Base-by-base conservation (phyloP, 2,888 invertebrate species). In the Melitaea athalia region DNA sequence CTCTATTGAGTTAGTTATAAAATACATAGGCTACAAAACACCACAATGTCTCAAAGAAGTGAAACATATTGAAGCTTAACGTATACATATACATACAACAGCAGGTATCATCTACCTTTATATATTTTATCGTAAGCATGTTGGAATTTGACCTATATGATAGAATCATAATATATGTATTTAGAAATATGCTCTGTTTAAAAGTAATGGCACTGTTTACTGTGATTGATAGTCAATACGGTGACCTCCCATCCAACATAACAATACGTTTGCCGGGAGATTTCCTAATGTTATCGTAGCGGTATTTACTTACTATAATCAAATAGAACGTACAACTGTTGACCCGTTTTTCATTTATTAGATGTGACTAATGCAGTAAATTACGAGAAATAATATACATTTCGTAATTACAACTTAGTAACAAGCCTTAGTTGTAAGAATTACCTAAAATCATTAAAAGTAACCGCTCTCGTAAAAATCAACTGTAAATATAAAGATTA, bases 161-260 rank as follows among this genome's bases (percentile, higher is more conserved):
- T 24, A 24, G 24, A 12, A 31, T 24, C 14, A 33, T 31, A 33
- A 33, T 33, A 33, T 5, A n/a, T n/a, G n/a, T n/a, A 33, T 14
- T 31, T 33, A 55, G 33, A 33, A 31, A 45, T 47, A 59, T 59
- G 50, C 17, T 49, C 14, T 24, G 10, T 57, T 42, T 42, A 45
- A 45, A 52, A 52, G 33, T 64, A 52, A 49, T 62, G 53, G 47
- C 45, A 42, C 8, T 59, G 33, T 55, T 67, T 64, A 15, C 64
- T 12, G 63, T 70, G 70, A 70, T 68, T 68, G 64, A 70, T 70
- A 64, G 68, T 14, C n/a, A 53, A 59, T 43, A 63, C 53, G 59
- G 11, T 64, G 70, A 70, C 68, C 62, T 70, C 67, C 67, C 59
- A 61, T 59, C 64, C 50, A 62, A 70, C 62, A 61, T 64, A 68